A percentile compares a stretch with the other conserved stretches of the same genome.
Evolutionary conservation across 2,113 vertebrate genomes (phyloP).

Genomic region (Leptodactylus fuscus): DNA sequence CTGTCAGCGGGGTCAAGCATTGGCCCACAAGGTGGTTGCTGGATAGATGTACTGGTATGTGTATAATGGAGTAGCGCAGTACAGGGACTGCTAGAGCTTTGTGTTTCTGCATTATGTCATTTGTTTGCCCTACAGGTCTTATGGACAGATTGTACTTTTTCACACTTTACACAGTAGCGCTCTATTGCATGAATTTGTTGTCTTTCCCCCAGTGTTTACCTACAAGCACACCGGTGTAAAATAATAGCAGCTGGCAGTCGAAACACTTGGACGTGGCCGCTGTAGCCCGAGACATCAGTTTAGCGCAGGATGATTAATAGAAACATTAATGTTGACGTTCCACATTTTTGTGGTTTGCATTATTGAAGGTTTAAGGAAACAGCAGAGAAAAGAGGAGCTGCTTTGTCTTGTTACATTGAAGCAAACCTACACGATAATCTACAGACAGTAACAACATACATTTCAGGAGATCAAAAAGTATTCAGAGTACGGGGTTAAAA

Average conservation of each 20-base stretch:
- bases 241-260: background rate
- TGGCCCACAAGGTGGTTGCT: background rate
- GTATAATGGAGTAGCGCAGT: background rate
- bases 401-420: background rate
- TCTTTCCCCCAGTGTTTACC: background rate
- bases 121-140: no score
- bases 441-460: no score
- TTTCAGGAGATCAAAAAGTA: background rate
- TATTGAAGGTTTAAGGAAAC: slow-evolving; percentile 13
- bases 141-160: background rate
- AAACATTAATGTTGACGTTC: slow-evolving; percentile 6
- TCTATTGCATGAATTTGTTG: background rate
- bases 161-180: background rate
- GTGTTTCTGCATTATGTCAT: background rate
- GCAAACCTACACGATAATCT: no score
- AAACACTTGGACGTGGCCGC: background rate
- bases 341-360: slow-evolving; percentile 39
- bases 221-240: background rate
- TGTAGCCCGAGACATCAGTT: background rate
- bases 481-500: no score
- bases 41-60: background rate
- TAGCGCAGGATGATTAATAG: background rate
- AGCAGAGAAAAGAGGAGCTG: background rate
- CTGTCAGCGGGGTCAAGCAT: background rate
- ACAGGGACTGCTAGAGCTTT: background rate